These are phyloP conservation scores for Matsumyia berberina DNA, from an alignment of 2,888 invertebrate species.

Conservation along the genomic window DNA sequence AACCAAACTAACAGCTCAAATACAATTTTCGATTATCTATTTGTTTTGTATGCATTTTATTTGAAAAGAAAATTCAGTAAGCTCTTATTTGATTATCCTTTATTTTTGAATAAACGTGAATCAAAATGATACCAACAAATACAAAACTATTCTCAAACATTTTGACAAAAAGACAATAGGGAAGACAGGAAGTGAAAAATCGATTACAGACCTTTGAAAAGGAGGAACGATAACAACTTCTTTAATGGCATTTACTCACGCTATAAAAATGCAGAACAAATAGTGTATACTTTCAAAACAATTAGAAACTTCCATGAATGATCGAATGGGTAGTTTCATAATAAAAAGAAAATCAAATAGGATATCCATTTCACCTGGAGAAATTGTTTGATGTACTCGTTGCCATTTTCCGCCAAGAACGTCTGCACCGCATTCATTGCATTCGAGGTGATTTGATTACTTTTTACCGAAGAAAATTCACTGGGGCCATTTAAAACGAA, in stretches of 20 bases:
- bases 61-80: too few species aligned
- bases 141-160: background rate
- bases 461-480: slow-evolving; percentile 57
- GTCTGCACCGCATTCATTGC: slow-evolving; percentile 87
- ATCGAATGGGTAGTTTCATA: slow-evolving; percentile 41
- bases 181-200: slow-evolving; percentile 35
- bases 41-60: too few species aligned
- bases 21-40: too few species aligned
- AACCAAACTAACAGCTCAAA: too few species aligned
- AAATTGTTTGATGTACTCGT: slow-evolving; percentile 88
- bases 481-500: slow-evolving; percentile 28
- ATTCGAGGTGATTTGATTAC: slow-evolving; percentile 85
- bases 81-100: too few species aligned
- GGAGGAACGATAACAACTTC: slow-evolving; percentile 4
- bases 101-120: too few species aligned
- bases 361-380: slow-evolving; percentile 86
- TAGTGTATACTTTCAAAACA: slow-evolving; percentile 44
- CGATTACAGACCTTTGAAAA: slow-evolving; percentile 35
- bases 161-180: slow-evolving; percentile 6
- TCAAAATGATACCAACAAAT: too few species aligned
- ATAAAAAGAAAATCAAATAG: slow-evolving; percentile 7
- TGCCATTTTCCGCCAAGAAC: slow-evolving; percentile 88
- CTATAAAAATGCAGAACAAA: slow-evolving; percentile 44
- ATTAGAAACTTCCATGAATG: slow-evolving; percentile 49
- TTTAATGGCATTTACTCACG: slow-evolving; percentile 58